Evolutionary conservation across 1,140 invertebrate species (phyloP).

Genomic region (Pachyrhynchus sulphureomaculatus): DNA sequence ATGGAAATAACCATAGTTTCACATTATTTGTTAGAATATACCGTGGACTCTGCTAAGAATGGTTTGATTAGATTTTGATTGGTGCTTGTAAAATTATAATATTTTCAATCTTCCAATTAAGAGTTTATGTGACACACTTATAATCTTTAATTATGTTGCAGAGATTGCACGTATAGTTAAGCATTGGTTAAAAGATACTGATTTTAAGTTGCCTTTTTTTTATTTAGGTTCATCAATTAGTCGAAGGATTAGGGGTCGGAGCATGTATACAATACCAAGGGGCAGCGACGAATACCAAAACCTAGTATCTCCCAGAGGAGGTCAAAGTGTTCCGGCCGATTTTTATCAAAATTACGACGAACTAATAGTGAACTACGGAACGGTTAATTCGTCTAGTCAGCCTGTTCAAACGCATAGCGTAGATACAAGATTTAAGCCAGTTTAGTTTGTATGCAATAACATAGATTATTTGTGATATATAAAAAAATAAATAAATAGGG

Average conservation of each 20-base stretch:
- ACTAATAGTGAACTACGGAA: slow-evolving; percentile 39
- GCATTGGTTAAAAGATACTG: too few relatives aligned
- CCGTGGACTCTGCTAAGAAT: too few relatives aligned
- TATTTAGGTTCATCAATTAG: slow-evolving; percentile 70
- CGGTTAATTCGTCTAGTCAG: slow-evolving; percentile 23
- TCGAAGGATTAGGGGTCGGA: slow-evolving; percentile 69
- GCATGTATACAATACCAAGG: slow-evolving; percentile 68
- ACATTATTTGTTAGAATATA: too few relatives aligned
- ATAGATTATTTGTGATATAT: too few relatives aligned
- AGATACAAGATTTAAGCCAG: not conserved
- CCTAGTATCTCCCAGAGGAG: slow-evolving; percentile 32
- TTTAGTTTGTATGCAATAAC: slow-evolving; percentile 1
- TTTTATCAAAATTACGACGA: slow-evolving; percentile 42
- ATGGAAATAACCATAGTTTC: not conserved
- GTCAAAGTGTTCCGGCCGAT: slow-evolving; percentile 28
- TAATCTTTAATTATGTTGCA: too few relatives aligned
- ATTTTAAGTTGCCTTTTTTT: too few relatives aligned
- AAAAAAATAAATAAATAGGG: too few relatives aligned
- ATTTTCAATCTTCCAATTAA: too few relatives aligned
- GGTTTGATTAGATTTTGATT: too few relatives aligned
- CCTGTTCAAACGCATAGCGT: slow-evolving; percentile 15
- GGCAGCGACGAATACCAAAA: slow-evolving; percentile 55
- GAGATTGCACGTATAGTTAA: too few relatives aligned
- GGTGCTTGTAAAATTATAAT: too few relatives aligned
- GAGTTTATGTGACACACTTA: too few relatives aligned